phyloP scores from a whole-genome alignment of 1,140 invertebrate species.

The Cheumatopsyche charites region DNA sequence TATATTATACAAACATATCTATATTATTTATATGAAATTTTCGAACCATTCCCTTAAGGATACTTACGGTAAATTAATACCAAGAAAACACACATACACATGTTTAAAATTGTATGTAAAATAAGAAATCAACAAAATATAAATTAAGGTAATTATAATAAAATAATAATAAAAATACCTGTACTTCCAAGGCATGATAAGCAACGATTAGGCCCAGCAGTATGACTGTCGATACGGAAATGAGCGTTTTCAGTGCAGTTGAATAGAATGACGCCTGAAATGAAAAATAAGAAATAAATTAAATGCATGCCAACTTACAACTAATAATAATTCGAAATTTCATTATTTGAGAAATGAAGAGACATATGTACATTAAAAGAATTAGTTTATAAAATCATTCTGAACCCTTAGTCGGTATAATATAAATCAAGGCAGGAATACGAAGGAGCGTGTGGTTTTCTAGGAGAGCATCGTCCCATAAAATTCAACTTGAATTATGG shows the following conservation, averaged over 20 bases:
- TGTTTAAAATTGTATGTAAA: no score
- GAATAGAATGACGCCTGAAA: slow-evolving; percentile 95
- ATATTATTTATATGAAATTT: no score
- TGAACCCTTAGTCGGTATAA: neutral
- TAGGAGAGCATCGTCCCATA: neutral
- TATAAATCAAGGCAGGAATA: slow-evolving; percentile 13
- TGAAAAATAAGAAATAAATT: slow-evolving; percentile 52
- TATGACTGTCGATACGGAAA: slow-evolving; percentile 98
- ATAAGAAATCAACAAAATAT: slow-evolving; percentile 6
- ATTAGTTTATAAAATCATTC: no score
- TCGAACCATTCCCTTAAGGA: no score
- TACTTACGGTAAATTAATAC: no score
- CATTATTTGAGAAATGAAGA: no score
- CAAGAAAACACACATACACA: no score
- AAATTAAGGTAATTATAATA: neutral
- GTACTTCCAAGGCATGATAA: slow-evolving; percentile 99
- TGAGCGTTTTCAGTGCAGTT: slow-evolving; percentile 95
- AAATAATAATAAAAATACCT: slow-evolving; percentile 68
- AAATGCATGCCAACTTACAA: slow-evolving; percentile 30
- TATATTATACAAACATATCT: no score
- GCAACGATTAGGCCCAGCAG: slow-evolving; percentile 97
- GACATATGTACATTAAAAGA: no score
- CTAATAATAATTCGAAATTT: slow-evolving; percentile 1
- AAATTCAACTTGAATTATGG: slow-evolving; percentile 19
- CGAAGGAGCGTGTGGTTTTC: slow-evolving; percentile 2